Evolutionary conservation across 2,888 invertebrate genomes (phyloP).

Genomic region (Micoletzkya japonica): DNA sequence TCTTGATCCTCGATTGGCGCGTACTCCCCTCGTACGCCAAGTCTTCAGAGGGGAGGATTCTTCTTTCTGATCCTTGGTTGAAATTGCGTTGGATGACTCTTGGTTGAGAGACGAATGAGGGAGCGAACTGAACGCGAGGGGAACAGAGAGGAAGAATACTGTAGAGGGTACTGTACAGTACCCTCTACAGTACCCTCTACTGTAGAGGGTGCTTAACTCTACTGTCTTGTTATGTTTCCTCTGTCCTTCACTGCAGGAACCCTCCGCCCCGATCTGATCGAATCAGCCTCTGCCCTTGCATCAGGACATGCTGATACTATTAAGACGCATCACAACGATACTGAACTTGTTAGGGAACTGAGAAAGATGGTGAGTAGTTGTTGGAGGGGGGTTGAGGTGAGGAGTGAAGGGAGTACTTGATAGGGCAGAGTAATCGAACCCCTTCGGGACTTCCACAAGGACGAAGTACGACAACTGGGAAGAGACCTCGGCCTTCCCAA

Average conservation of each 20-base stretch:
- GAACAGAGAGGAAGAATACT: too few species aligned
- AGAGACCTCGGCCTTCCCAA: constrained; percentile 84
- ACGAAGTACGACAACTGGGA: constrained; percentile 88
- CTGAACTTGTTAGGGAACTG: constrained; percentile 83
- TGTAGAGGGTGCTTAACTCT: not conserved
- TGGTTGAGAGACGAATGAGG: too few species aligned
- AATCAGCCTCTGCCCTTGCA: constrained; percentile 81
- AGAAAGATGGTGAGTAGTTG: constrained; percentile 67
- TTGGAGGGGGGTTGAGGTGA: not conserved
- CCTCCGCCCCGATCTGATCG: constrained; percentile 93
- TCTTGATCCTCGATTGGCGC: too few species aligned
- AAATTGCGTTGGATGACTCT: too few species aligned
- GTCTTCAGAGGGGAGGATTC: too few species aligned
- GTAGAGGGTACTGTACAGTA: not conserved
- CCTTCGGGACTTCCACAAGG: constrained; percentile 97
- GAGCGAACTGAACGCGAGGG: too few species aligned
- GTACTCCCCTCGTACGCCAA: too few species aligned
- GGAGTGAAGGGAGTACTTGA: constrained; percentile 13
- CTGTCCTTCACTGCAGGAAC: constrained; percentile 75
- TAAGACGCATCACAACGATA: constrained; percentile 99
- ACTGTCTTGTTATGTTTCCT: not conserved
- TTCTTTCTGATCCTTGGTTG: too few species aligned
- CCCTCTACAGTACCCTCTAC: too few species aligned
- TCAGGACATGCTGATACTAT: constrained; percentile 88
- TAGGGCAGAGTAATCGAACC: constrained; percentile 91